Evolutionary conservation across 2,888 invertebrate genomes (phyloP).

Genomic region (Sturmia bella): DNA sequence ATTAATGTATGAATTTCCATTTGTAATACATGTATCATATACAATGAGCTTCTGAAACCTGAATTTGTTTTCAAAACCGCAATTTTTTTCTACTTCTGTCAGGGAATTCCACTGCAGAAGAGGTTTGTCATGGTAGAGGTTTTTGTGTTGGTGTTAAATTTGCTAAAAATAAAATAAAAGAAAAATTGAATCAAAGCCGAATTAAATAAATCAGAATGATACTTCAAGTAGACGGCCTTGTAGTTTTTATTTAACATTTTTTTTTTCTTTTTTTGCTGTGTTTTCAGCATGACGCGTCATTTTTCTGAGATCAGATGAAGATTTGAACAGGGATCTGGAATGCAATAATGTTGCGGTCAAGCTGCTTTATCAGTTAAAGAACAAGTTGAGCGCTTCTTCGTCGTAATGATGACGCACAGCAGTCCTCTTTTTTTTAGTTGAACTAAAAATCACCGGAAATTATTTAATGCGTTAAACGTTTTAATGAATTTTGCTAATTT

Average conservation of each 20-base stretch:
- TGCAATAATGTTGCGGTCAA: slow-evolving; percentile 10
- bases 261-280: background rate
- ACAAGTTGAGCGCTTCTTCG: slow-evolving; percentile 5
- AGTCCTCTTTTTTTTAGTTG: background rate
- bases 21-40: no score
- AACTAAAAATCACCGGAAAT: slow-evolving; percentile 1
- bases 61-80: no score
- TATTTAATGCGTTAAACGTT: background rate
- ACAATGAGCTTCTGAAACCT: no score
- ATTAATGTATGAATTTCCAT: no score
- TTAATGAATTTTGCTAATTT: no score
- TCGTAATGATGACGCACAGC: slow-evolving; percentile 24
- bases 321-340: slow-evolving; percentile 7
- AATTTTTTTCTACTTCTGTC: background rate
- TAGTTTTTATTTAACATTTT: background rate
- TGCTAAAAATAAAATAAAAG: background rate
- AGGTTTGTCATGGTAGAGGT: background rate
- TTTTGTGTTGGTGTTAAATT: slow-evolving; percentile 28
- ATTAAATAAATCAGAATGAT: slow-evolving; percentile 33
- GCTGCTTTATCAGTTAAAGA: slow-evolving; percentile 21
- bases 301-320: background rate
- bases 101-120: slow-evolving; percentile 30
- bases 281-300: slow-evolving; percentile 19
- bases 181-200: slow-evolving; percentile 31
- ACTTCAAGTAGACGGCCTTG: slow-evolving; percentile 42